These are phyloP conservation scores for Drosophila suzukii DNA, from an alignment of 1,140 invertebrate genomes.

Conservation along the genomic window DNA sequence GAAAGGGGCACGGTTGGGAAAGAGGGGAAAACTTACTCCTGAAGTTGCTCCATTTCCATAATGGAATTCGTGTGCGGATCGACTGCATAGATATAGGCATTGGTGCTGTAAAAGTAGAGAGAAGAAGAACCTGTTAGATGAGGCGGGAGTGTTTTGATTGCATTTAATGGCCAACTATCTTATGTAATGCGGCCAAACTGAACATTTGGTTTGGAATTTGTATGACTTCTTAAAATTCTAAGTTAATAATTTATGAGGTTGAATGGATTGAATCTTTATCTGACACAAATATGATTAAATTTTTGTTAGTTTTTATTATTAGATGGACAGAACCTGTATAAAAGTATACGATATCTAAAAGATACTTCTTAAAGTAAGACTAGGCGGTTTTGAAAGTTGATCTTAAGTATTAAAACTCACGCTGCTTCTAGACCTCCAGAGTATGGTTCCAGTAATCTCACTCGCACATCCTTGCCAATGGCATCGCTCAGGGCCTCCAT, in stretches of 20 bases:
- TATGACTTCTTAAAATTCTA: not conserved
- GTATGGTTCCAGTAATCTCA: slow-evolving; percentile 91
- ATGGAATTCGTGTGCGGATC: slow-evolving; percentile 92
- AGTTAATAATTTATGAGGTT: not conserved
- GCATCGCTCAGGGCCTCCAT: slow-evolving; percentile 89
- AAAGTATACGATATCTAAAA: too few species aligned
- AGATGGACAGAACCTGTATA: too few species aligned
- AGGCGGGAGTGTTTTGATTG: slow-evolving; percentile 6
- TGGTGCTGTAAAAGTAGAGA: slow-evolving; percentile 87
- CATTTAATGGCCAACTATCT: slow-evolving; percentile 4
- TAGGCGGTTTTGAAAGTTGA: too few species aligned
- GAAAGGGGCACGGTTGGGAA: not conserved
- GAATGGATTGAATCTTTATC: not conserved
- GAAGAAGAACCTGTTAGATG: slow-evolving; percentile 18
- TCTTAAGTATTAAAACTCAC: slow-evolving; percentile 86
- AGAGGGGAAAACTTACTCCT: slow-evolving; percentile 87
- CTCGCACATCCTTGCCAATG: slow-evolving; percentile 91
- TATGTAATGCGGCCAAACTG: not conserved
- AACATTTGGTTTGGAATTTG: not conserved
- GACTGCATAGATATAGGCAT: slow-evolving; percentile 93
- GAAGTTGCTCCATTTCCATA: slow-evolving; percentile 91
- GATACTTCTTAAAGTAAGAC: too few species aligned
- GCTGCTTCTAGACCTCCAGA: slow-evolving; percentile 86
- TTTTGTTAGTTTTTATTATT: too few species aligned
- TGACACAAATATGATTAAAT: not conserved